Percentiles rank a stretch among this genome's conserved stretches.
These are phyloP conservation scores for Pangasius djambal DNA, from an alignment of 2,797 vertebrate species.

Conservation along the genomic window DNA sequence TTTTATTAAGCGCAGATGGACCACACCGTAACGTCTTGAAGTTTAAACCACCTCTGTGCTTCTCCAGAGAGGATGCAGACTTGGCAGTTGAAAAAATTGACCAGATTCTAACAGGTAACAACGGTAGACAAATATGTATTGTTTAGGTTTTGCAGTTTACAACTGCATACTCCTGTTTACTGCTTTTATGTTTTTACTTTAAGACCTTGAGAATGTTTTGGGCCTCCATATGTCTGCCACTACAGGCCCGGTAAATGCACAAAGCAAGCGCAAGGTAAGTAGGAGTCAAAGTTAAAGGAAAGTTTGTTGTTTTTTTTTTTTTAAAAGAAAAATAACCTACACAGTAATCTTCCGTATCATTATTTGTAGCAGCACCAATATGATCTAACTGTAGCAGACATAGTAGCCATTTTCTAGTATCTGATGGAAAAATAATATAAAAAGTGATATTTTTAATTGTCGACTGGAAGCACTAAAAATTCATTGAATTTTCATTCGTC, in stretches of 20 bases:
- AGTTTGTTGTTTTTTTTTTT: background rate
- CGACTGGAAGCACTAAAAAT: background rate
- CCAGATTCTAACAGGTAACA: constrained; percentile 84
- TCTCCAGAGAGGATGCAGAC: constrained; percentile 84
- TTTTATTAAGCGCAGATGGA: constrained; percentile 93
- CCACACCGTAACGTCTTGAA: constrained; percentile 94
- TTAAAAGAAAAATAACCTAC: background rate
- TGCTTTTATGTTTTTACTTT: constrained; percentile 48
- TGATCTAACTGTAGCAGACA: background rate
- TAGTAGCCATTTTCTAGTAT: background rate
- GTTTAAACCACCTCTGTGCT: constrained; percentile 97
- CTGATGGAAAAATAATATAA: background rate
- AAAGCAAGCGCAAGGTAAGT: constrained; percentile 76
- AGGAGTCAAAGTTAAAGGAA: background rate
- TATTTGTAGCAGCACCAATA: background rate
- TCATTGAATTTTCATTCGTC: constrained; percentile 16
- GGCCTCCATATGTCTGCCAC: constrained; percentile 59
- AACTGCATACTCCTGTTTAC: constrained; percentile 11
- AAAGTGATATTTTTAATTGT: constrained; percentile 18
- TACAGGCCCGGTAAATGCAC: constrained; percentile 57
- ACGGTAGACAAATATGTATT: background rate
- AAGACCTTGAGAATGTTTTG: constrained; percentile 83
- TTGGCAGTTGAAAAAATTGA: constrained; percentile 84
- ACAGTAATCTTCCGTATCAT: background rate
- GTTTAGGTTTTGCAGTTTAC: background rate